Evolutionary conservation across 2,113 vertebrate species (phyloP).

Genomic region (Shinisaurus crocodilurus): DNA sequence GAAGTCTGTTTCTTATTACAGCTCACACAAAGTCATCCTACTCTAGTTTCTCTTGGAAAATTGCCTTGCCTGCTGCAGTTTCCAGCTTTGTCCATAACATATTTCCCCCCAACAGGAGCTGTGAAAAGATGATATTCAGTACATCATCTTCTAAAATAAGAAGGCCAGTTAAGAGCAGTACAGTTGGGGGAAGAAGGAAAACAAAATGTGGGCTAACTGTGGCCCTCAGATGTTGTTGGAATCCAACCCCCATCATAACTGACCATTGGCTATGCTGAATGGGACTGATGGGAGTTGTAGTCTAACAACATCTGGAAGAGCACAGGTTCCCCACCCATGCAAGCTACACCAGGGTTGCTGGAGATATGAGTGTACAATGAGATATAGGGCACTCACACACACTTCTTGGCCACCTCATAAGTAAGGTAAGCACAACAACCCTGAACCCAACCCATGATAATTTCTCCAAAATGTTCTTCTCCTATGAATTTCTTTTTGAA

Average conservation of each 20-base stretch:
- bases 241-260: too few relatives aligned
- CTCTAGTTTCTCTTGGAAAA: slow-evolving; percentile 41
- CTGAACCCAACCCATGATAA: too few relatives aligned
- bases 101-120: not conserved
- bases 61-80: slow-evolving; percentile 36
- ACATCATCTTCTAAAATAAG: not conserved
- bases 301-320: not conserved
- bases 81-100: slow-evolving; percentile 22
- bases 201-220: too few relatives aligned
- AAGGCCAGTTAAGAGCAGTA: not conserved
- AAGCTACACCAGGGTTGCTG: not conserved
- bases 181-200: not conserved
- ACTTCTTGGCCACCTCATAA: too few relatives aligned
- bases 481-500: too few relatives aligned
- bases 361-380: too few relatives aligned
- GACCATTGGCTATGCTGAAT: too few relatives aligned
- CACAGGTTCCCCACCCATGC: not conserved
- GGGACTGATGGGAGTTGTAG: too few relatives aligned
- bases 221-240: too few relatives aligned
- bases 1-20: slow-evolving; percentile 45
- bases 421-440: too few relatives aligned
- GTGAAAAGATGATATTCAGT: not conserved
- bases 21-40: slow-evolving; percentile 45
- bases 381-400: too few relatives aligned
- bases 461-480: too few relatives aligned